Percentiles rank a stretch among this genome's conserved stretches.
These are phyloP conservation scores for Trachelus stipa DNA, from an alignment of 2,888 invertebrate genomes.

Conservation along the genomic window DNA sequence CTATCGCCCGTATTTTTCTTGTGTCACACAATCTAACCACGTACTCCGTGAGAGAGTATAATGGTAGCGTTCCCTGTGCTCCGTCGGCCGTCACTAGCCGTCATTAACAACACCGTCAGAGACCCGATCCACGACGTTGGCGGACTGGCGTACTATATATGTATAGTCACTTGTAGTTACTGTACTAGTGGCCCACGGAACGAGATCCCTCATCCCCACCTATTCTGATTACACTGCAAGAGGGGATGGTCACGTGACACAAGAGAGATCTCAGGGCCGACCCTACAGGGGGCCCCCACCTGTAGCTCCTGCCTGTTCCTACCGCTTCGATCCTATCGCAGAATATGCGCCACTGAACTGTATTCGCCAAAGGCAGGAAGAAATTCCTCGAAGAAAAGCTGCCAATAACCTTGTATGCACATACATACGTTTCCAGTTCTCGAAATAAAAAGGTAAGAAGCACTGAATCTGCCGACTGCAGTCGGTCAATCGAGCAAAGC, in stretches of 20 bases:
- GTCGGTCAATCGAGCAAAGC: background rate
- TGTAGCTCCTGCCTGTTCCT: conserved; percentile 47
- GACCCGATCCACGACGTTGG: no score
- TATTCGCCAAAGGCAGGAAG: no score
- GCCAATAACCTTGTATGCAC: no score
- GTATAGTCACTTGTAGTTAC: background rate
- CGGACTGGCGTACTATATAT: no score
- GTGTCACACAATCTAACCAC: background rate
- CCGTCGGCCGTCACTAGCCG: background rate
- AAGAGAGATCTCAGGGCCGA: conserved; percentile 42
- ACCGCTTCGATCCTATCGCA: conserved; percentile 5
- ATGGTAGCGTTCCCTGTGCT: background rate
- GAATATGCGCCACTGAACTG: no score
- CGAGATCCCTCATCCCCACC: conserved; percentile 9
- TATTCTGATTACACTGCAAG: conserved; percentile 22
- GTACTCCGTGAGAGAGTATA: background rate
- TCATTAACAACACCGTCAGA: background rate
- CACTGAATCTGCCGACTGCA: no score
- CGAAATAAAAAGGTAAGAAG: no score
- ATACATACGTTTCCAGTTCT: no score
- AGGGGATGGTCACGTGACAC: conserved; percentile 50
- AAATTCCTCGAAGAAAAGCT: no score
- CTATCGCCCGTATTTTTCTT: no score
- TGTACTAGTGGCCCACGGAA: conserved; percentile 33
- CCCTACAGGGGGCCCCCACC: conserved; percentile 50